A percentile compares a stretch with the other conserved stretches of the same genome.
phyloP scores from a whole-genome alignment of 2,797 vertebrate genomes.

The Phoeniculus purpureus region DNA sequence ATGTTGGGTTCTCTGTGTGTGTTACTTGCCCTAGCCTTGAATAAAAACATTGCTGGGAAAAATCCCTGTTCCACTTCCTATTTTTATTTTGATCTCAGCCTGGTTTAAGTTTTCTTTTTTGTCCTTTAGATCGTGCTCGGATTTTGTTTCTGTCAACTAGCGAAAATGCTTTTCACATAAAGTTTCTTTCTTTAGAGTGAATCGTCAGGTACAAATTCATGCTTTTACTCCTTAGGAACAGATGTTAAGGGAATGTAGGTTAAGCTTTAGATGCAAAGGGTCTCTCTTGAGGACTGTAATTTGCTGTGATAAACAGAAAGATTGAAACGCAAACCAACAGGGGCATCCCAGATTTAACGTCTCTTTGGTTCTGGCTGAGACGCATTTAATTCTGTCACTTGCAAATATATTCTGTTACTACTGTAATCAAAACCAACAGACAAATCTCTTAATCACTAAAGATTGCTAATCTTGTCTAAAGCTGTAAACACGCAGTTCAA shows the following conservation, averaged over 20 bases:
- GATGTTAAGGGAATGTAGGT: conserved; percentile 50
- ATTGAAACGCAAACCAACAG: conserved; percentile 44
- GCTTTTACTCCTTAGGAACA: conserved; percentile 35
- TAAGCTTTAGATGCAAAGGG: conserved; percentile 54
- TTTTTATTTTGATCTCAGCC: neutral
- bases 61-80: neutral
- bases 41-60: neutral
- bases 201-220: conserved; percentile 31
- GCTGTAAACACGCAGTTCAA: neutral
- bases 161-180: neutral
- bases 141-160: neutral
- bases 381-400: neutral
- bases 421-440: conserved; percentile 32
- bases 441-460: conserved; percentile 22
- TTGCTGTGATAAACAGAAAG: conserved; percentile 54
- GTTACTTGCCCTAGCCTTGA: neutral
- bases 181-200: conserved; percentile 29
- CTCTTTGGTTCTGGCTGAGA: conserved; percentile 54
- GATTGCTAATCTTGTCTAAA: neutral
- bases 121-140: neutral
- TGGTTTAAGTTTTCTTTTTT: neutral
- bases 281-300: conserved; percentile 47
- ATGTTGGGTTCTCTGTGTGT: neutral
- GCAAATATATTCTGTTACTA: neutral
- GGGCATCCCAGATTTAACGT: conserved; percentile 45